Evolutionary conservation across 2,888 invertebrate genomes (phyloP).

Genomic region (Lasius platythorax): DNA sequence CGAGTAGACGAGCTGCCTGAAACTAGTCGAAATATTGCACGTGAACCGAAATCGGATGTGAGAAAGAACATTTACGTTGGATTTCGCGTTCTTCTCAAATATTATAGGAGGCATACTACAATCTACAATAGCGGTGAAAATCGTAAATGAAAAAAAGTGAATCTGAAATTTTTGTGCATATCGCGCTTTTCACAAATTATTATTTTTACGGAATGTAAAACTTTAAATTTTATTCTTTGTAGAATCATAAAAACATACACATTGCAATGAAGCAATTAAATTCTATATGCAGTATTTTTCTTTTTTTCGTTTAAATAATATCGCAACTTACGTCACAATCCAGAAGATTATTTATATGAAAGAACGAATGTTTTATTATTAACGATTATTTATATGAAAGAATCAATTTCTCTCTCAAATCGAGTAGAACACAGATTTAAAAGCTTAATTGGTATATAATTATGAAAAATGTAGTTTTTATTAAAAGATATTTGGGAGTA

Average conservation of each 20-base stretch:
- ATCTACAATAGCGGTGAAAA: no score
- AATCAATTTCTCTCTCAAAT: neutral
- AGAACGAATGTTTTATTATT: neutral
- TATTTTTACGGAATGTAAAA: neutral
- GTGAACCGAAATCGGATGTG: slow-evolving; percentile 65
- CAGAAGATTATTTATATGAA: neutral
- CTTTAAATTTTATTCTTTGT: neutral
- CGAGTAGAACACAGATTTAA: neutral
- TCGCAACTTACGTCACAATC: neutral
- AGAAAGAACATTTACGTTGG: slow-evolving; percentile 50
- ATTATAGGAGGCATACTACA: neutral
- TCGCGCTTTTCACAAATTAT: neutral
- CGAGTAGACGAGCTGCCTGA: slow-evolving; percentile 57
- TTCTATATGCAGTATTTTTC: neutral
- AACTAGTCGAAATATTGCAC: slow-evolving; percentile 60
- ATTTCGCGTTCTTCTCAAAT: slow-evolving; percentile 3
- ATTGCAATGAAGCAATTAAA: neutral
- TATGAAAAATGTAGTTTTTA: neutral
- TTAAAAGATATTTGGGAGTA: neutral
- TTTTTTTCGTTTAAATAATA: neutral
- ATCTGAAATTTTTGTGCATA: neutral
- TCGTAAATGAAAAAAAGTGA: neutral
- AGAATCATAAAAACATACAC: neutral
- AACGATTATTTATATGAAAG: neutral
- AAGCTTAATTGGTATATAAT: neutral